phyloP scores from a whole-genome alignment of 2,888 invertebrate genomes.

The Plemyria rubiginata region DNA sequence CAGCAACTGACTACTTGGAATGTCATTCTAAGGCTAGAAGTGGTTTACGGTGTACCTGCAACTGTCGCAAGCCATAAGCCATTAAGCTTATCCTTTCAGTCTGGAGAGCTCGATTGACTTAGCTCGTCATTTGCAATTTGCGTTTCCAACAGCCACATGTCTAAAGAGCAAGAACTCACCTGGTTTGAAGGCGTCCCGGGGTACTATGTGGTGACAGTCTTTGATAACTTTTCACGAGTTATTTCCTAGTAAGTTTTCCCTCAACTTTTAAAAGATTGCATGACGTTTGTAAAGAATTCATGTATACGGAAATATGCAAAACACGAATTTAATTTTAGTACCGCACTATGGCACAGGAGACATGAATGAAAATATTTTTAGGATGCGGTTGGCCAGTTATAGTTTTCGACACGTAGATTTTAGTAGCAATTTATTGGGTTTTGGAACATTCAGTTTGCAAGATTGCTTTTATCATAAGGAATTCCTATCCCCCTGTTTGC shows the following conservation, averaged over 20 bases:
- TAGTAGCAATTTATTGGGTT: constrained; percentile 40
- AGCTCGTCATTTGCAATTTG: neutral
- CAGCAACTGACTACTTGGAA: too few species aligned
- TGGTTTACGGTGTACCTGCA: too few species aligned
- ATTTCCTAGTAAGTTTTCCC: constrained; percentile 31
- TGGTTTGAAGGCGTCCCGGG: constrained; percentile 35
- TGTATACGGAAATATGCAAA: constrained; percentile 41
- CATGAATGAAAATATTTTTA: constrained; percentile 31
- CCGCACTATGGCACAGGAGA: constrained; percentile 10
- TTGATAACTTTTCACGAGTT: constrained; percentile 49
- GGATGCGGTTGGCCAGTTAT: constrained; percentile 22
- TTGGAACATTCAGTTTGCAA: constrained; percentile 34
- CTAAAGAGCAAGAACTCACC: constrained; percentile 17
- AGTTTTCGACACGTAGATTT: constrained; percentile 36
- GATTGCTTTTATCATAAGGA: constrained; percentile 28
- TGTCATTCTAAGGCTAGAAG: too few species aligned
- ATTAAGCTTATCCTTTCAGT: too few species aligned
- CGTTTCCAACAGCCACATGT: constrained; percentile 5
- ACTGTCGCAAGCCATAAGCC: too few species aligned
- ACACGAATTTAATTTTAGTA: constrained; percentile 56
- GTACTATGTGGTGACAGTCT: constrained; percentile 24
- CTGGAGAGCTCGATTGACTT: too few species aligned
- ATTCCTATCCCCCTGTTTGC: neutral
- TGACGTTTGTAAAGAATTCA: constrained; percentile 44
- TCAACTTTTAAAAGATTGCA: neutral